Base-by-base conservation (phyloP, 1,140 invertebrate genomes). In the Drosophila ananassae region DNA sequence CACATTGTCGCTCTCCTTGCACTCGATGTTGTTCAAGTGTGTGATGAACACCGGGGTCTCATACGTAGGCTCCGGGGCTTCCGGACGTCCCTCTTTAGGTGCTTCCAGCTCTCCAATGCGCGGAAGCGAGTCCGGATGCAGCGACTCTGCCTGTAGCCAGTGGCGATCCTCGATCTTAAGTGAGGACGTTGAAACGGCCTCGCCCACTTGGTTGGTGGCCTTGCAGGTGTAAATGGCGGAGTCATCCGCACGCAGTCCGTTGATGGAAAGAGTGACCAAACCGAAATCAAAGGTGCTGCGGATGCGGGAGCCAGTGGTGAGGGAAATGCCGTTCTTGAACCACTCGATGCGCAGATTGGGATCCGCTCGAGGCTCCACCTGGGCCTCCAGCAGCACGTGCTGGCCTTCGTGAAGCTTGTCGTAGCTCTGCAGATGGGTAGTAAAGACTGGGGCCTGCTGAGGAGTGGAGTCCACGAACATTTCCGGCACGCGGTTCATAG, bases 291-390 rank as follows among this genome's bases (percentile, higher is more conserved):
- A 98, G 4, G 97, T 97, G 78, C 97, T 97, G 77, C 96, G 95
- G 48, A 98, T 93, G 73, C 97, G 94, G 9, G 97, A 95, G 80
- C 97, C 97, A 54, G 96, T 97, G 58, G 96, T 96, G 12, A 98
- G 92, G 10, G 96, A 94, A n/a, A 97, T 92, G 25, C 97, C 97
- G 91, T 99, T 98, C 89, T 98, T 98, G 91, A 97, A 98, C 98
- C 98, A 98, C 92, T 98, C 97, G 32, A 97, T 95, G 54, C 95
- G 94, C 3, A 98, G 94, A 84, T 98, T 97, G 0, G 98, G 98
- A 94, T 99, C 99, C 39, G 97, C 96, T 82, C 98, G 94, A n/a
- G 99, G 99, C 90, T 98, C 97, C 3, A 99, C 96, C 92, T 98
- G 97, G 63, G 98, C 98, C 92, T 99, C 98, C 68, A 99, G 93